phyloP scores from a whole-genome alignment of 1,140 invertebrate species.

The Tyrophagus putrescentiae region DNA sequence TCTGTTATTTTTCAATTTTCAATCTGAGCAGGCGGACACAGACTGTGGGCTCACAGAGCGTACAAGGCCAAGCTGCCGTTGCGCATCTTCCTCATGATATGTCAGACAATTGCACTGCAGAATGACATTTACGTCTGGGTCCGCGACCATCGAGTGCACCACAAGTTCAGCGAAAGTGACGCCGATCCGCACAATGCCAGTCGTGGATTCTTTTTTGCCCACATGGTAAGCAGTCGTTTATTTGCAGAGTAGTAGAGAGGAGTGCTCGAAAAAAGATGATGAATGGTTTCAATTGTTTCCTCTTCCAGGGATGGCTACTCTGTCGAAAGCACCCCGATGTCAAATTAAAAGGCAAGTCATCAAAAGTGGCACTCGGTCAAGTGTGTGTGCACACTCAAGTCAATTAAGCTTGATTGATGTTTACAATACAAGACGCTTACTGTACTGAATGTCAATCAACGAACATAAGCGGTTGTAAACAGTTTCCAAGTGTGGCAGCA shows the following conservation, averaged over 20 bases:
- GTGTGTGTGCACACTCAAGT: too few species aligned
- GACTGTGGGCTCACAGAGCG: slow-evolving; percentile 36
- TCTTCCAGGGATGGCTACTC: slow-evolving; percentile 83
- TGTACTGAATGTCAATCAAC: too few species aligned
- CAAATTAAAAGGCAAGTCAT: slow-evolving; percentile 34
- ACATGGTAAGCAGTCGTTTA: too few species aligned
- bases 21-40: slow-evolving; percentile 42
- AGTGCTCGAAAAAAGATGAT: too few species aligned
- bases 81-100: slow-evolving; percentile 33
- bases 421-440: too few species aligned
- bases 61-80: slow-evolving; percentile 36
- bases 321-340: slow-evolving; percentile 78
- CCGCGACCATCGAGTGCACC: slow-evolving; percentile 67
- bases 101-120: slow-evolving; percentile 38
- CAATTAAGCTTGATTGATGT: too few species aligned
- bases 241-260: too few species aligned
- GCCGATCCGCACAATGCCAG: slow-evolving; percentile 90
- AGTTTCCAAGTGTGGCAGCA: too few species aligned
- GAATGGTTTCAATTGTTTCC: too few species aligned
- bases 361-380: too few species aligned
- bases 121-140: slow-evolving; percentile 25
- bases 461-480: too few species aligned
- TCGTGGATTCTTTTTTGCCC: slow-evolving; percentile 88
- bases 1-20: too few species aligned
- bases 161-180: slow-evolving; percentile 88